A percentile compares a stretch with the other conserved stretches of the same genome.
phyloP scores from a whole-genome alignment of 2,797 vertebrate species.

The Neostethus bicornis region DNA sequence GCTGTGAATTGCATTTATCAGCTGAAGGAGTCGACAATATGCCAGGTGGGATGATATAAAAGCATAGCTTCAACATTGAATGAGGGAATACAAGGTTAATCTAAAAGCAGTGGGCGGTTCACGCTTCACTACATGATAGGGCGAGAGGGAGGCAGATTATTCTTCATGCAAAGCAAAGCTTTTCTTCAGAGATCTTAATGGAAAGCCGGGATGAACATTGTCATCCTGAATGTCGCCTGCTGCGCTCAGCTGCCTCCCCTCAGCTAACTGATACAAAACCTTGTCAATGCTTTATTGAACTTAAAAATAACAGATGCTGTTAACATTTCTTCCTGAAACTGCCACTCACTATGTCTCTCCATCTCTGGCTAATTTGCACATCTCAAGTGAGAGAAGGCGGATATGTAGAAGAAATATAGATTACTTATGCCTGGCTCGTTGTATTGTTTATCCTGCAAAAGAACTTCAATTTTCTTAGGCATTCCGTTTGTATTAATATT shows the following conservation, averaged over 20 bases:
- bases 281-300: slow-evolving; percentile 56
- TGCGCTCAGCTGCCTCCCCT: slow-evolving; percentile 54
- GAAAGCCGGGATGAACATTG: slow-evolving; percentile 61
- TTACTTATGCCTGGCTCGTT: slow-evolving; percentile 27
- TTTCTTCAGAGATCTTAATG: slow-evolving; percentile 66
- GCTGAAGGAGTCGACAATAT: slow-evolving; percentile 58
- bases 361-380: slow-evolving; percentile 44
- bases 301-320: slow-evolving; percentile 54
- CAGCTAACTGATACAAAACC: slow-evolving; percentile 59
- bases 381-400: slow-evolving; percentile 23
- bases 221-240: slow-evolving; percentile 56
- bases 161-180: slow-evolving; percentile 45
- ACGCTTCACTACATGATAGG: slow-evolving; percentile 51
- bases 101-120: slow-evolving; percentile 63
- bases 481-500: slow-evolving; percentile 8
- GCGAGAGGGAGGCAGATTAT: slow-evolving; percentile 43
- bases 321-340: slow-evolving; percentile 44
- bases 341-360: slow-evolving; percentile 18
- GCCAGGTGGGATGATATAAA: slow-evolving; percentile 68
- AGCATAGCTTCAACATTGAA: slow-evolving; percentile 53
- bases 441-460: slow-evolving; percentile 17
- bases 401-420: slow-evolving; percentile 24
- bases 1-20: slow-evolving; percentile 70
- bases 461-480: slow-evolving; percentile 5
- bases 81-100: slow-evolving; percentile 67